Evolutionary conservation across 2,113 vertebrate genomes (phyloP).

Genomic region (Anguilla japonica): DNA sequence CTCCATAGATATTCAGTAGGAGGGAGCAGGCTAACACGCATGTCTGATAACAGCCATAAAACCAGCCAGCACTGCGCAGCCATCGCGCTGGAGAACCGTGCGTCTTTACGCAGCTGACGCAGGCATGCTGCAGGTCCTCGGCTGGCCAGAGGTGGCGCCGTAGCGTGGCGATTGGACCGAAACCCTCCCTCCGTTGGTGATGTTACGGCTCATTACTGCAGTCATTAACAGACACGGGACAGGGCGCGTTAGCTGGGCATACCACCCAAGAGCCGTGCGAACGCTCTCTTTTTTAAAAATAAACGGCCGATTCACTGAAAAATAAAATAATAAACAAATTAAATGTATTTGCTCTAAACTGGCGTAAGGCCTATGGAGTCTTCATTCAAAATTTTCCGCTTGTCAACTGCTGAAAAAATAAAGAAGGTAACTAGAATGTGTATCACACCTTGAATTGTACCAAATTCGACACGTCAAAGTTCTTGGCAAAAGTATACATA

Average conservation of each 20-base stretch:
- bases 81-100: too few species aligned
- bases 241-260: not conserved
- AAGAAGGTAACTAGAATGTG: not conserved
- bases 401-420: not conserved
- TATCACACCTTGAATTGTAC: not conserved
- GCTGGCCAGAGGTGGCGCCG: not conserved
- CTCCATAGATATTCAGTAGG: too few species aligned
- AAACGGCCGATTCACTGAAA: not conserved
- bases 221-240: too few species aligned
- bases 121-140: not conserved
- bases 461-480: not conserved
- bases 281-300: not conserved
- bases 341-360: not conserved
- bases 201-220: not conserved
- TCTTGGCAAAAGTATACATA: not conserved
- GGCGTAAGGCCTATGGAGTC: not conserved
- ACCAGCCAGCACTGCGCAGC: too few species aligned
- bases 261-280: not conserved
- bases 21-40: too few species aligned
- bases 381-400: not conserved
- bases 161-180: not conserved
- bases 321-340: not conserved
- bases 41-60: too few species aligned
- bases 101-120: too few species aligned
- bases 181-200: not conserved